Evolutionary conservation across 2,888 invertebrate genomes (phyloP), one percentile per base, ranked within the genome.

Genomic region (Saturnia japonica): DNA sequence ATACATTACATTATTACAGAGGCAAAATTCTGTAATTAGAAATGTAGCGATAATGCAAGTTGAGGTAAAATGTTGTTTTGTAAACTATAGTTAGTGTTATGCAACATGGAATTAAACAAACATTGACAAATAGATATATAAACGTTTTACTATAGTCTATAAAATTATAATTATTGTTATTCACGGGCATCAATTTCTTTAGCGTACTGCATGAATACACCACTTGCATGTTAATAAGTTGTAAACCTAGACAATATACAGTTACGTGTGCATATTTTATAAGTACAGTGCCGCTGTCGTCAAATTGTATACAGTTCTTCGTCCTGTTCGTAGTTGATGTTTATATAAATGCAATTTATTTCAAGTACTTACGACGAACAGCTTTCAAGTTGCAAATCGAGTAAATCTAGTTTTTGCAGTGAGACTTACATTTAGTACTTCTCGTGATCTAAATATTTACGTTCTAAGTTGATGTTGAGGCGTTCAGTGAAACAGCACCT

Each of bases 401-500:
- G 87, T 81, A 75, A 75, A 77, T 85, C 84, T 78, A 79, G 85
- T 85, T 75, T 73, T 72, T 70, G 72, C 16, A 60, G 57, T 60
- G 28, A 3, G 14, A 28, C 25, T 71, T 75, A 80, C 85, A 85
- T 85, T 83, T 77, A 82, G 77, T 82, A 82, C 83, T 80, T 75
- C 72, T 77, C 73, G 71, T 76, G 78, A 87, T 86, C 85, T 85
- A 85, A 87, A 84, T 84, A 78, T 79, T 80, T 73, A 77, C 77
- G 80, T 80, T 73, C 78, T 78, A 77, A 79, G 82, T 80, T 83
- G 77, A 76, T 79, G 77, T 75, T 76, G 75, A 81, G 77, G 78
- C 34, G 28, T 34, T 76, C 75, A 77, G 82, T 82, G 85, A 85
- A 86, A 84, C 82, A 85, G 85, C 86, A 88, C 87, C 88, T 89